Percentiles rank a stretch among this genome's conserved stretches.
Conservation (phyloP, 2,888 invertebrate species). For the Troides oblongomaculatus region DNA sequence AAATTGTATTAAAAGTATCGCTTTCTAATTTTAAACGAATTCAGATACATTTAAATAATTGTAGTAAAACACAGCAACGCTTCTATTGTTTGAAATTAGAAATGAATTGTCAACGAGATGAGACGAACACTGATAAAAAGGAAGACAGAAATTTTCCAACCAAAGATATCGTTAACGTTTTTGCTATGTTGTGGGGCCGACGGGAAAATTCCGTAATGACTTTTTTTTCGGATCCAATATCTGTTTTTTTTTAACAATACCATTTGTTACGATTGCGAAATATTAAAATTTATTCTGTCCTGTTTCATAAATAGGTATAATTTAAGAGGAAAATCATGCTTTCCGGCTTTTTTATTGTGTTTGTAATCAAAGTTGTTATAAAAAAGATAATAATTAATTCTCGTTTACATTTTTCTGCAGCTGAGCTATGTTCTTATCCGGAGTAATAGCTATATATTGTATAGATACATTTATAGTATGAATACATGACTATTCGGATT, state of each 20-base stretch:
- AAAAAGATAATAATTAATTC: no score
- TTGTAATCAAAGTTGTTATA: no score
- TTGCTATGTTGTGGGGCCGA: constrained; percentile 15
- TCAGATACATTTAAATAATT: not conserved
- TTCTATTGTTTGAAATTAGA: constrained; percentile 11
- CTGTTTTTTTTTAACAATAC: constrained; percentile 8
- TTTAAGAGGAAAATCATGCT: no score
- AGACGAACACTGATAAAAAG: constrained; percentile 19
- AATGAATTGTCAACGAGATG: constrained; percentile 16
- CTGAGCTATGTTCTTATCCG: no score
- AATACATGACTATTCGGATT: no score
- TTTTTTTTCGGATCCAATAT: constrained; percentile 24
- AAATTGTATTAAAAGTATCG: no score
- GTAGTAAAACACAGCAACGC: not conserved
- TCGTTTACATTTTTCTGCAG: no score
- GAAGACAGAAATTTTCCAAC: constrained; percentile 25
- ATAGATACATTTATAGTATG: no score
- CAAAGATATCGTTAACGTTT: constrained; percentile 28
- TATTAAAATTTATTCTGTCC: not conserved
- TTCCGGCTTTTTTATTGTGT: no score
- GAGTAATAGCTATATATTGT: no score
- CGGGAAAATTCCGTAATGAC: constrained; percentile 21
- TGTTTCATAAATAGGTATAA: not conserved
- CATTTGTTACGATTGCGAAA: constrained; percentile 5
- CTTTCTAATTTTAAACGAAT: not conserved